phyloP scores from a whole-genome alignment of 2,797 vertebrate genomes.

The Amblyopsis hoosieri region DNA sequence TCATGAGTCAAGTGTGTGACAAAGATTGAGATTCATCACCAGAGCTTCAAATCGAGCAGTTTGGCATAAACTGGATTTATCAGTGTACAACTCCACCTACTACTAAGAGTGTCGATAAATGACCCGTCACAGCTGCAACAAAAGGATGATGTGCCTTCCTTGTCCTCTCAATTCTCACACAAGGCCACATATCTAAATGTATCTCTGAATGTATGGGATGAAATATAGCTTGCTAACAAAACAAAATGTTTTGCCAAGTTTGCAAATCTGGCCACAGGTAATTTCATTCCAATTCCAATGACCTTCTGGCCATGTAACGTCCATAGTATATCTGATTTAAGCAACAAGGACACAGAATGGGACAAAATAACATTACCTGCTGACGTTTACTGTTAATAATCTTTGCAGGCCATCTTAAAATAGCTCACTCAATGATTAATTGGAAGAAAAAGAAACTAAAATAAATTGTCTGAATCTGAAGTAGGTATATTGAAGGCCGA shows the following conservation, averaged over 20 bases:
- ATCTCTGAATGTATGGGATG: conserved; percentile 60
- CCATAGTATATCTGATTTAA: conserved; percentile 7
- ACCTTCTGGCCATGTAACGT: not conserved
- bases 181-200: conserved; percentile 35
- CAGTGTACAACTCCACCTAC: conserved; percentile 76
- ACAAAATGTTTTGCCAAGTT: conserved; percentile 11
- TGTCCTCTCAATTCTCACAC: conserved; percentile 52
- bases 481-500: conserved; percentile 23
- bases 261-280: conserved; percentile 8
- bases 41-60: conserved; percentile 69
- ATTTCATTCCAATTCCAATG: conserved; percentile 5
- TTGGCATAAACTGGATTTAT: conserved; percentile 83
- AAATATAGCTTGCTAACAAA: conserved; percentile 25
- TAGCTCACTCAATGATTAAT: no score
- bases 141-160: conserved; percentile 53
- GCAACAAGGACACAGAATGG: not conserved
- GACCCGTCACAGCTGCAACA: conserved; percentile 70
- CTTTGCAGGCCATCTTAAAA: conserved; percentile 2
- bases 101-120: conserved; percentile 80
- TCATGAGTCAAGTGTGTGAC: conserved; percentile 70
- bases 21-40: conserved; percentile 56
- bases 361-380: not conserved
- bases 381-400: not conserved
- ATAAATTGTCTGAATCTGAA: conserved; percentile 16
- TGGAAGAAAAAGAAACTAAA: not conserved